Percentiles rank a stretch among this genome's conserved stretches.
Evolutionary conservation across 1,140 invertebrate species (phyloP).

Genomic region (Pseudachorutes palmiensis): DNA sequence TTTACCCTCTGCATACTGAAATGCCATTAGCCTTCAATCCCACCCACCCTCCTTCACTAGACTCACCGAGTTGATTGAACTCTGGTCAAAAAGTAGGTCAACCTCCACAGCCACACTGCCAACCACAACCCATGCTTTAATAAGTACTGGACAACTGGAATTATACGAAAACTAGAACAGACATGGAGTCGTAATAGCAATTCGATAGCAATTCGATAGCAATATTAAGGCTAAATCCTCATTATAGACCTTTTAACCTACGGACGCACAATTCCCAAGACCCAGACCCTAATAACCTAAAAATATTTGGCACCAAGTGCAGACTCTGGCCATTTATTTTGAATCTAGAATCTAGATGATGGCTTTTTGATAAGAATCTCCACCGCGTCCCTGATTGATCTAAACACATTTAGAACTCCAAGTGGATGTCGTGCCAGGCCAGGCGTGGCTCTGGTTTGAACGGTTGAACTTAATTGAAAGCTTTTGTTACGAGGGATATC

Average conservation of each 20-base stretch:
- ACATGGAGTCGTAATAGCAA: no score
- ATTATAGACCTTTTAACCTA: no score
- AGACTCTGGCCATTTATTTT: no score
- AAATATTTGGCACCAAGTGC: no score
- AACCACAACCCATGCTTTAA: conserved; percentile 6
- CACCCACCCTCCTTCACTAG: neutral
- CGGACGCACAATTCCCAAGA: no score
- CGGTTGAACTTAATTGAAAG: neutral
- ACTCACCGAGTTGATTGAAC: conserved; percentile 33
- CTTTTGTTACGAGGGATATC: neutral
- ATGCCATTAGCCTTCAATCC: no score
- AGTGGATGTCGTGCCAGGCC: neutral
- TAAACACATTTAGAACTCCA: neutral
- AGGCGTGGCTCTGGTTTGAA: neutral
- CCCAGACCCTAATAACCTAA: no score
- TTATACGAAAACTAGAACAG: neutral
- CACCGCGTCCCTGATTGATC: neutral
- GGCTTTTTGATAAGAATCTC: no score
- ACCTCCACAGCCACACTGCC: neutral
- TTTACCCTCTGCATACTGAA: neutral
- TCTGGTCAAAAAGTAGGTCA: conserved; percentile 33
- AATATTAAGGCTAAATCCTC: no score
- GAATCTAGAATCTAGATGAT: no score
- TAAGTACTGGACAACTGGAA: neutral
- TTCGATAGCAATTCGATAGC: no score